Base-by-base conservation (phyloP, 2,888 invertebrate species). In the Drosophila macrospina region DNA sequence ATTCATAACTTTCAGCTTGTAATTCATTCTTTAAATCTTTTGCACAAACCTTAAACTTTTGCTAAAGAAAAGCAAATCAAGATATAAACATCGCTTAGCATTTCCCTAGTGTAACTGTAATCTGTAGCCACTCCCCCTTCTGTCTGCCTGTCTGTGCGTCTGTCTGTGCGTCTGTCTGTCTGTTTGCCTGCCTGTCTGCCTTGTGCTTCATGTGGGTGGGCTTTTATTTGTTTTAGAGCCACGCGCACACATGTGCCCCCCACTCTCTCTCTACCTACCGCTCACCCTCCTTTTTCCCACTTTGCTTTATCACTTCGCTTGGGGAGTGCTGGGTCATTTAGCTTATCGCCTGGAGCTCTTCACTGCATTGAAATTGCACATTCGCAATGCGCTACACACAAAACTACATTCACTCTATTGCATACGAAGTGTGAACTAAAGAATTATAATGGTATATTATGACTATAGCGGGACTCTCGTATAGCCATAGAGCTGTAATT, bases 201-300 rank as follows among this genome's bases (percentile, higher is more conserved):
- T 26, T 37, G 26, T 15, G 26, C 15, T 37, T 37, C 20, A 39
- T 61, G 81, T 66, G 85, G 85, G 71, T 74, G 82, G 69, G 47
- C 59, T 68, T 66, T 55, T 87, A 72, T 87, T 81, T 82, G 55
- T 51, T 82, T 81, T 81, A 69, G 52, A 50, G 75, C 88, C 86
- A 87, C 86, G 79, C 64, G 81, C 72, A 57, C 64, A 59, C 66
- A 63, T 64, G 48, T 70, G 42, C 32, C 7, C 8, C 11, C 30
- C 47, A 5, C 13, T 6, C n/a, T 3, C 4, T 11, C 30, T 15
- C 24, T 20, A n/a, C n/a, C n/a, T n/a, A n/a, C n/a, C n/a, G n/a
- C 28, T 8, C 37, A n/a, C 20, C 15, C 7, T 11, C 20, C 34
- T 34, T 2, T 1, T 10, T n/a, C 11, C 1, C 13, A n/a, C n/a